Base-by-base conservation (phyloP, 2,113 vertebrate genomes). In the Jaculus jaculus region DNA sequence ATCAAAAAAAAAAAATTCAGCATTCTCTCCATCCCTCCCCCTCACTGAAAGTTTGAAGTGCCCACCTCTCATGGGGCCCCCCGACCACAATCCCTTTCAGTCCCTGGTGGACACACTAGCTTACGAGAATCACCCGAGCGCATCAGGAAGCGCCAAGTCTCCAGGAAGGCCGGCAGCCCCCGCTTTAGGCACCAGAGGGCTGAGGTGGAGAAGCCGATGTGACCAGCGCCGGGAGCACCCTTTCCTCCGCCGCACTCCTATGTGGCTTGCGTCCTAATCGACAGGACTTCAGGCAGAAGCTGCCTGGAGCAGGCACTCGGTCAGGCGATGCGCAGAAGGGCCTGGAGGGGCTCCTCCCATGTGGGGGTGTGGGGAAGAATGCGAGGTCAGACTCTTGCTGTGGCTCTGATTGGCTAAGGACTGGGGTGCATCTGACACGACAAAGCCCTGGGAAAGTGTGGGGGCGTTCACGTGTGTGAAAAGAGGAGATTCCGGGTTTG, bases 371-470 rank as follows among this genome's bases (percentile, higher is more conserved):
- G 84, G 77, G 58, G 58, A 79, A 82, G 86, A 86, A 83, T 60
- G 84, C 96, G 94, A 95, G 95, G 95, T 86, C 34, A 37, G 61
- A 79, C 66, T 92, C 94, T 80, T 92, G 94, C 84, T 60, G 90
- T 77, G 90, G 94, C 95, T 96, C 96, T 77, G 91, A 71, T 96
- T 90, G 91, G 93, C 97, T 96, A 95, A 97, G 96, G 95, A 96
- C 96, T 90, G 84, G 90, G 95, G 97, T 96, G 96, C 74, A 61
- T 91, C 21, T 20, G 90, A 94, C 85, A 51, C 17, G 90, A 94
- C 85, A 51, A 71, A 73, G 79, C 85, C 96, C 95, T 94, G 79
- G 95, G 95, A 77, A 87, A 71, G 74, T 61, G 24, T 39, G 60
- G 87, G 86, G 90, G 81, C 42, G 51, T 28, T 84, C 84, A 91